A percentile compares a stretch with the other conserved stretches of the same genome.
Conservation (phyloP, 2,113 vertebrate species). For the Odocoileus virginianus region DNA sequence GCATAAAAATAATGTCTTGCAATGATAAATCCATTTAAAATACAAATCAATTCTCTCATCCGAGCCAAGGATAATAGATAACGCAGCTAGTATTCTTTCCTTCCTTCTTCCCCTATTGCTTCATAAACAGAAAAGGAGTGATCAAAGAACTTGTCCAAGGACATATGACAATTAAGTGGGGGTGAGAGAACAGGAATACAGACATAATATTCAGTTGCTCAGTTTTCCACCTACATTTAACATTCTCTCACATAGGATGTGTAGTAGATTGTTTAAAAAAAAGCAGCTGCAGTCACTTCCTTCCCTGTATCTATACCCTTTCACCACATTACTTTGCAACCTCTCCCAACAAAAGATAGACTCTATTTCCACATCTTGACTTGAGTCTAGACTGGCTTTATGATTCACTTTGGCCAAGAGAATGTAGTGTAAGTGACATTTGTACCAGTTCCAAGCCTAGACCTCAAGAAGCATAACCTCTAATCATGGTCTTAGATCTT, state of each 20-base stretch:
- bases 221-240: background rate
- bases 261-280: background rate
- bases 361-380: background rate
- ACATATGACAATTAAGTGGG: background rate
- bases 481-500: background rate
- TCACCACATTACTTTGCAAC: background rate
- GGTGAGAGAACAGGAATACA: background rate
- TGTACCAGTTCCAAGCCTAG: background rate
- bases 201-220: background rate
- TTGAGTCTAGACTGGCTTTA: background rate
- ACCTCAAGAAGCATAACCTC: background rate
- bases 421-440: background rate
- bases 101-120: background rate
- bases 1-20: background rate
- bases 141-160: background rate
- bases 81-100: background rate
- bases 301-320: background rate
- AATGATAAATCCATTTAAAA: conserved; percentile 15
- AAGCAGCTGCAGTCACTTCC: background rate
- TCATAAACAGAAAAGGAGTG: background rate
- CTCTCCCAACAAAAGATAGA: background rate
- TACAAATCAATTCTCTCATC: background rate
- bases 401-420: background rate
- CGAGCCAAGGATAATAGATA: background rate
- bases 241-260: background rate